A percentile compares a stretch with the other conserved stretches of the same genome.
Evolutionary conservation across 1,140 invertebrate genomes (phyloP).

Genomic region (Dufourea novaeangliae): DNA sequence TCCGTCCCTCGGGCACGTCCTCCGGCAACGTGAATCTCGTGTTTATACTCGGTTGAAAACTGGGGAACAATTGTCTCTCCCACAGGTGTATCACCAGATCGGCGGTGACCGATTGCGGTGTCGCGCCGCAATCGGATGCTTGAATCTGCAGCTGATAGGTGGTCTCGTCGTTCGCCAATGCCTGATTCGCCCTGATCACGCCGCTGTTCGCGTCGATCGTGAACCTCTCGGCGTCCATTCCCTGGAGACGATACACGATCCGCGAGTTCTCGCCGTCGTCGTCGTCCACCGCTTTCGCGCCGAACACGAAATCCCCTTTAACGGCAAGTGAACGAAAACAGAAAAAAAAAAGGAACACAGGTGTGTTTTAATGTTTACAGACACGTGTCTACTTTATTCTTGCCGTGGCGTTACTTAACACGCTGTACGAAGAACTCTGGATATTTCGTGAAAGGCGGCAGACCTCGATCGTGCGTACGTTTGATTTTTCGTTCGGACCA

Average conservation of each 20-base stretch:
- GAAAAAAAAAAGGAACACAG: constrained; percentile 9
- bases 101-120: constrained; percentile 84
- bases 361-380: too few species aligned
- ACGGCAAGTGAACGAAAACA: too few species aligned
- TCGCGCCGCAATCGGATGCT: constrained; percentile 86
- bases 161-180: constrained; percentile 81
- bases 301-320: constrained; percentile 91
- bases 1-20: constrained; percentile 87
- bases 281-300: constrained; percentile 90
- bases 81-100: constrained; percentile 88
- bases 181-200: constrained; percentile 88
- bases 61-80: constrained; percentile 88
- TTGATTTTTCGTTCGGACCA: too few species aligned
- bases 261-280: constrained; percentile 91
- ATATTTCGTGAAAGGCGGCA: too few species aligned
- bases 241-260: constrained; percentile 89
- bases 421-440: too few species aligned
- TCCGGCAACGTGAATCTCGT: constrained; percentile 90
- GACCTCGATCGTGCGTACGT: too few species aligned
- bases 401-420: constrained; percentile 20
- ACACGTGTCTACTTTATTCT: constrained; percentile 14
- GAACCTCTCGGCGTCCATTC: constrained; percentile 90
- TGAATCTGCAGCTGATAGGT: constrained; percentile 89
- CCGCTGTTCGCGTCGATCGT: constrained; percentile 89
- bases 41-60: constrained; percentile 85